Evolutionary conservation across 2,888 invertebrate genomes (phyloP), one percentile per base, ranked within the genome.

Genomic region (Itoplectis maculator): DNA sequence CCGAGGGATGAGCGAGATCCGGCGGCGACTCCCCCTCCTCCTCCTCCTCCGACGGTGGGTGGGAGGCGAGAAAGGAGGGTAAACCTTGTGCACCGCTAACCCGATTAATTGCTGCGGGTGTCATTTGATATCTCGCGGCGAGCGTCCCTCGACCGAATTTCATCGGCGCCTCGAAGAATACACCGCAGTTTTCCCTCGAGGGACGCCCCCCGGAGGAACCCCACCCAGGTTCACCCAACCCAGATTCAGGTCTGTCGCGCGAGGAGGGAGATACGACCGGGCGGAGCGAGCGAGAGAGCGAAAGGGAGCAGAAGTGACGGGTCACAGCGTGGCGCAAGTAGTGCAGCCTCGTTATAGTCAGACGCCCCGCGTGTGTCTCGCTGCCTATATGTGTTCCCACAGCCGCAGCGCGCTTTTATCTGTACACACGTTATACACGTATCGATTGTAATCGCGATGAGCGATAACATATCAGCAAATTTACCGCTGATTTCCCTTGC

Each of bases 321-420:
- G 61, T 8, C n/a, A 5, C 3, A 35, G 75, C 77, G 73, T 63
- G 18, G 51, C 49, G 66, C 84, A 87, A 90, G 91, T 91, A 90
- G 91, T 88, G 88, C 87, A 89, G 88, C 87, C 87, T 88, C 88
- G 88, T 89, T 90, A 84, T 78, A 74, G 89, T 88, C 90, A 88
- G 90, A 83, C 91, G 82, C 72, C 79, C 82, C 70, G 54, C 82
- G 83, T 82, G 79, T 42, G 72, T 37, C n/a, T n/a, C 37, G 51
- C 11, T 23, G 59, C 45, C 72, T 51, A 20, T 73, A 45, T 59
- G 15, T 40, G 70, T 59, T 77, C 47, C 56, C 20, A 49, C 75
- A 68, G 47, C 9, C 61, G 20, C 81, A 75, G 66, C 73, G 51
- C n/a, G 20, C 15, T 29, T 37, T 23, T 29, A 13, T n/a, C n/a